Base-by-base conservation (phyloP, 1,140 invertebrate species). In the Pristionchus pacificus region DNA sequence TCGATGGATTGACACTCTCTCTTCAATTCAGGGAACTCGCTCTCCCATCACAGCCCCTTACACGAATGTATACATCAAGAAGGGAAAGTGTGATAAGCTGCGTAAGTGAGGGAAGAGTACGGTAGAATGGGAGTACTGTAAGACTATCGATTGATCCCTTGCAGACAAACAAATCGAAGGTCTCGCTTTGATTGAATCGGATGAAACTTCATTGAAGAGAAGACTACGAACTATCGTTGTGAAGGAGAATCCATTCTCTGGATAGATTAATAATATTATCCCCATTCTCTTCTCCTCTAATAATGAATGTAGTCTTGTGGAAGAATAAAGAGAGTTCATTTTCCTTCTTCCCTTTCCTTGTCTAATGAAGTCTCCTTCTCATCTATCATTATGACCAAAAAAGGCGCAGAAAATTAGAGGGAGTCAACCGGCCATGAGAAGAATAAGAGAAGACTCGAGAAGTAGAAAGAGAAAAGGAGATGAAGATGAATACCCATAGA, bases 211-310 rank as follows among this genome's bases (percentile, higher is more conserved):
- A 1, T 38, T 65, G 33, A 73, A 73, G 60, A 32, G 66, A 38
- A 32, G 71, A 24, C 49, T 60, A 58, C 32, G 62, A 27, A 73
- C 63, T 31, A 15, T 68, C 2, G 65, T 64, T 49, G 33, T 57
- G 24, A 61, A 61, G 33, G 64, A 65, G 60, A 75, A 75, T 68
- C 71, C 65, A 14, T 75, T 75, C 60, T 19, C 59, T n/a, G 65
- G 71, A 61, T 60, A 67, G 66, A n/a, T 66, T 70, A 27, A 28
- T 70, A n/a, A n/a, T n/a, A n/a, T 6, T 58, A 14, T 59, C 33
- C 19, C 19, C 38, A 10, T 61, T 25, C 55, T 67, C 65, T 67
- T 19, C 14, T 57, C 13, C 24, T 57, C n/a, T 19, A 62, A 2
- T 57, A 28, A 31, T 65, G n/a, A 65, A 3, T 25, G 13, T 65